Conservation (phyloP, 2,888 invertebrate genomes). For the Zelleria hepariella region DNA sequence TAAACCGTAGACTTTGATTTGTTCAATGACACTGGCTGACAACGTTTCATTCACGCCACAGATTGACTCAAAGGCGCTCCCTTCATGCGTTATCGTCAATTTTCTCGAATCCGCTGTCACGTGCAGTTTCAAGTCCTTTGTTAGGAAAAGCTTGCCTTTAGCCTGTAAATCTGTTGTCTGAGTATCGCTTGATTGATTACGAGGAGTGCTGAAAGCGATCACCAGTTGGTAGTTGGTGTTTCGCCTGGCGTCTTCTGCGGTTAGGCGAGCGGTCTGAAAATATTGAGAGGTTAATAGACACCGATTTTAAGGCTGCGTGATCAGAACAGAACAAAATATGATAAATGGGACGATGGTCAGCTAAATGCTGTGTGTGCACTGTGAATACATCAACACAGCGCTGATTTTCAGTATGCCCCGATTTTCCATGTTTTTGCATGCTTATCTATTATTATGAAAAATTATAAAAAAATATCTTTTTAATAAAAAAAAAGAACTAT, state of each 20-base stretch:
- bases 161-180: constrained; percentile 24
- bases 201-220: constrained; percentile 46
- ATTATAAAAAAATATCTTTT: too few species aligned
- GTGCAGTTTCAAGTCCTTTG: constrained; percentile 27
- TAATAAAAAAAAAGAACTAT: too few species aligned
- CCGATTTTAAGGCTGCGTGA: neutral
- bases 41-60: constrained; percentile 25
- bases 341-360: too few species aligned
- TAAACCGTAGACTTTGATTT: constrained; percentile 49
- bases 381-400: too few species aligned
- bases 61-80: constrained; percentile 28
- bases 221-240: constrained; percentile 34
- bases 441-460: too few species aligned
- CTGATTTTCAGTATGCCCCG: too few species aligned
- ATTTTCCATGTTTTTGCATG: too few species aligned
- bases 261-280: constrained; percentile 37
- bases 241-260: constrained; percentile 41
- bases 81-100: constrained; percentile 29
- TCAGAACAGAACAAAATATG: too few species aligned
- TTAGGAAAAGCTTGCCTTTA: constrained; percentile 37
- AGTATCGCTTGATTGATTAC: constrained; percentile 11
- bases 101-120: constrained; percentile 32
- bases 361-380: too few species aligned
- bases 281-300: neutral
- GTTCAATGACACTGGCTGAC: constrained; percentile 29